A percentile compares a stretch with the other conserved stretches of the same genome.
Evolutionary conservation across 1,140 invertebrate genomes (phyloP).

Genomic region (Trypoxylus dichotomus): DNA sequence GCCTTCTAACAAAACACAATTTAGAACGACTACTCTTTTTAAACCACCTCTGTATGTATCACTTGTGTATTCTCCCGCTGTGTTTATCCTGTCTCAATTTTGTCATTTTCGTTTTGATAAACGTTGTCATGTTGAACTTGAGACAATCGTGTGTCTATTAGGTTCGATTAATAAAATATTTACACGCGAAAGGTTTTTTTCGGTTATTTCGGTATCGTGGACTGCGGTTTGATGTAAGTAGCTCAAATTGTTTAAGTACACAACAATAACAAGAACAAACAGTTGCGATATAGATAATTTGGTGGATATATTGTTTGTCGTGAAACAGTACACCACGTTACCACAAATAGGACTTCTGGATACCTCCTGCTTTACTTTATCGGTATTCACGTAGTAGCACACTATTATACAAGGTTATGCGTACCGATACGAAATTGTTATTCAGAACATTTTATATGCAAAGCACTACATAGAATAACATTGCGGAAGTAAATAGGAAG

Average conservation of each 20-base stretch:
- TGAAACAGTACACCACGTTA: not conserved
- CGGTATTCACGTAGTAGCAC: not conserved
- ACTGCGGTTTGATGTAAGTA: not conserved
- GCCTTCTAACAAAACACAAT: too few species aligned
- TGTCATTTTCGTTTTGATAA: slow-evolving; percentile 2
- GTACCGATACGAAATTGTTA: not conserved
- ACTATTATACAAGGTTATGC: not conserved
- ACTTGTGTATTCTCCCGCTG: not conserved
- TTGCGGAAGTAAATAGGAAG: slow-evolving; percentile 6
- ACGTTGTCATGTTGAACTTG: not conserved
- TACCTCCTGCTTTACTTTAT: not conserved
- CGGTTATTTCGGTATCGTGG: not conserved
- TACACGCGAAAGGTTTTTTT: slow-evolving; percentile 5
- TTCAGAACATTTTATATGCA: not conserved
- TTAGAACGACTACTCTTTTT: not conserved
- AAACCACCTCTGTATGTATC: not conserved
- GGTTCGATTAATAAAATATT: not conserved
- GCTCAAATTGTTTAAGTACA: not conserved
- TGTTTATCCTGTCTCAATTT: not conserved
- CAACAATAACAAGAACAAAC: not conserved
- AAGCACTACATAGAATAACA: not conserved
- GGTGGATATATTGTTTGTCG: not conserved
- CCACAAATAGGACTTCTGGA: not conserved
- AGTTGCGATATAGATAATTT: too few species aligned
- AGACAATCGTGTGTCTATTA: not conserved